Evolutionary conservation across 2,797 vertebrate species (phyloP), one percentile per base, ranked within the genome.

Genomic region (Lagodon rhomboides): DNA sequence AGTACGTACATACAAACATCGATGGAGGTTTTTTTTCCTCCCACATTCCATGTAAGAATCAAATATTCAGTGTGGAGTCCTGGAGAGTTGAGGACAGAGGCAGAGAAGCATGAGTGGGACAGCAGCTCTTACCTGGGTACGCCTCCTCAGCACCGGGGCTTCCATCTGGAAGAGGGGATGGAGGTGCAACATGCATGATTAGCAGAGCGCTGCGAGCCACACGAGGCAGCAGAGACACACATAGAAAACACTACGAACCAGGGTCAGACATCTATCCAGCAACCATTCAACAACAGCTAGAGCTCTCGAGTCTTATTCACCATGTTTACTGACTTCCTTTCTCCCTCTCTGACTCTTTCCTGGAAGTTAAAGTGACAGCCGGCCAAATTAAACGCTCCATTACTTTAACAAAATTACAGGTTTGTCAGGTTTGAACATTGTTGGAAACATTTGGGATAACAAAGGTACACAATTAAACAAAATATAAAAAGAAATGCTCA

Each of bases 161-260:
- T 95, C 96, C 95, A 97, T 98, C 98, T 98, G 97, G 95, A 98
- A 79, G 83, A 93, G 67, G 91, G 96, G 96, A 92, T 91, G 97
- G 96, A 97, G 97, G 91, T 94, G 96, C 94, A 89, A 98, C 97
- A 96, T 95, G 97, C 97, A 96, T 95, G 95, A 95, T 97, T 98
- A 98, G 95, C 95, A 91, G 93, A 34, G 95, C 91, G 93, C 95
- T 93, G 94, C 46, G 88, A 91, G 95, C 85, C 92, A 94, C 87
- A 95, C 83, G 93, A 27, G 87, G 91, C 93, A 93, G 92, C 93
- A 94, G 91, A 93, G 76, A 91, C 59, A 91, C 55, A 91, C 54
- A 85, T 83, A 38, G 77, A 34, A 83, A 82, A 88, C 83, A 85
- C 83, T 73, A 20, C 56, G 78, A 72, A 74, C 72, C 76, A 61